Evolutionary conservation across 1,140 invertebrate species (phyloP).

Genomic region (Adelges cooleyi): DNA sequence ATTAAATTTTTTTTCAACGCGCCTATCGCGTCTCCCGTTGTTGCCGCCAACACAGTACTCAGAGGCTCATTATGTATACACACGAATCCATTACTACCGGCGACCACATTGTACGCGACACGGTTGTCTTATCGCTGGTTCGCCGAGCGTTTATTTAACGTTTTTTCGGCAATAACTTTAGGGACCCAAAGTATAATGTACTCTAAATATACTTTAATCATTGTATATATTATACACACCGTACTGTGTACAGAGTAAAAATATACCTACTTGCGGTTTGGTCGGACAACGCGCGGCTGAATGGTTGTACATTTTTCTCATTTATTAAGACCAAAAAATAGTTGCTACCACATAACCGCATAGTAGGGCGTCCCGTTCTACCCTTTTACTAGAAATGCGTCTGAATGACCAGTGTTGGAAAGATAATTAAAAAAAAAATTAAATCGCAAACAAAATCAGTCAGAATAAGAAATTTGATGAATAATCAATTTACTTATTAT

Average conservation of each 20-base stretch:
- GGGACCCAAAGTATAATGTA: neutral
- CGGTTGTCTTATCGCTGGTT: conserved; percentile 14
- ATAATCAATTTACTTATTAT: no score
- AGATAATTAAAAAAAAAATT: no score
- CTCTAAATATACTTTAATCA: neutral
- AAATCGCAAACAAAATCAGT: no score
- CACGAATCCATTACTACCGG: conserved; percentile 19
- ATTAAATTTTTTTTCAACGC: conserved; percentile 12
- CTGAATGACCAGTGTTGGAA: no score
- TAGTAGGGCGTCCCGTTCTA: no score
- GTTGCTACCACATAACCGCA: no score
- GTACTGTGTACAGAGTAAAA: neutral
- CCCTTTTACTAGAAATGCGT: no score
- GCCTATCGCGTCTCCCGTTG: conserved; percentile 22
- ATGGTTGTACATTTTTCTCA: no score
- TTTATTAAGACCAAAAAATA: no score
- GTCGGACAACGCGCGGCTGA: no score
- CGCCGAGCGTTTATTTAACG: conserved; percentile 26
- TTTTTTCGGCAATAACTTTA: conserved; percentile 27
- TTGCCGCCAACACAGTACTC: neutral
- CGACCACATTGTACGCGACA: neutral
- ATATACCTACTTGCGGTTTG: no score
- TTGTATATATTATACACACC: neutral
- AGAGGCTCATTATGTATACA: conserved; percentile 24
- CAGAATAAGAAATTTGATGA: no score